Percentiles rank a stretch among this genome's conserved stretches.
Evolutionary conservation across 2,113 vertebrate genomes (phyloP).

Genomic region (Dolichallabes microphthalmus): DNA sequence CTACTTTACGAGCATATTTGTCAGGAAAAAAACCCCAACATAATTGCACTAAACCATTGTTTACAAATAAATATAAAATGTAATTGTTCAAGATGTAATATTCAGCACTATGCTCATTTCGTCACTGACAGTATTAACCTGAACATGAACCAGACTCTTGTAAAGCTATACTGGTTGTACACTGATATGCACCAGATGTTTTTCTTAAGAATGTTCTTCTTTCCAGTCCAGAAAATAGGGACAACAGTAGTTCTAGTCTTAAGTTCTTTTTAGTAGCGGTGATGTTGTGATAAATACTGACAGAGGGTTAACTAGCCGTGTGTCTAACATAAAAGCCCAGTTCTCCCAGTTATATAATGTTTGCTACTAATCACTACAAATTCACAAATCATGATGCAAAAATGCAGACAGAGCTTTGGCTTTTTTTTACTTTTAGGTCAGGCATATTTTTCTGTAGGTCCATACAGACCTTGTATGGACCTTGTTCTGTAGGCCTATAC

Average conservation of each 20-base stretch:
- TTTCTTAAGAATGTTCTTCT: background rate
- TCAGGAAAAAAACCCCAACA: background rate
- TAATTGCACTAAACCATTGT: slow-evolving; percentile 34
- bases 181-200: background rate
- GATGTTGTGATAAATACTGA: background rate
- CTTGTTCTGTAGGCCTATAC: too few relatives aligned
- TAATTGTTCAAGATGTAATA: background rate
- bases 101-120: background rate
- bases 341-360: too few relatives aligned
- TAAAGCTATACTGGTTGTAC: background rate
- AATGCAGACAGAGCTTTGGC: too few relatives aligned
- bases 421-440: too few relatives aligned
- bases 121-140: slow-evolving; percentile 13
- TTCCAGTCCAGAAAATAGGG: background rate
- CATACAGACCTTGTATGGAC: too few relatives aligned
- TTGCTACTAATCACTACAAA: too few relatives aligned
- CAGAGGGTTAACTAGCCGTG: background rate
- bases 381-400: too few relatives aligned
- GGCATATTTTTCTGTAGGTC: too few relatives aligned
- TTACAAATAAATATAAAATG: slow-evolving; percentile 15
- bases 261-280: background rate
- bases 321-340: background rate
- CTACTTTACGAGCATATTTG: background rate
- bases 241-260: background rate
- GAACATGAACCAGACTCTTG: background rate